phyloP scores from a whole-genome alignment of 2,797 vertebrate species.

The Sebastes taczanowskii region DNA sequence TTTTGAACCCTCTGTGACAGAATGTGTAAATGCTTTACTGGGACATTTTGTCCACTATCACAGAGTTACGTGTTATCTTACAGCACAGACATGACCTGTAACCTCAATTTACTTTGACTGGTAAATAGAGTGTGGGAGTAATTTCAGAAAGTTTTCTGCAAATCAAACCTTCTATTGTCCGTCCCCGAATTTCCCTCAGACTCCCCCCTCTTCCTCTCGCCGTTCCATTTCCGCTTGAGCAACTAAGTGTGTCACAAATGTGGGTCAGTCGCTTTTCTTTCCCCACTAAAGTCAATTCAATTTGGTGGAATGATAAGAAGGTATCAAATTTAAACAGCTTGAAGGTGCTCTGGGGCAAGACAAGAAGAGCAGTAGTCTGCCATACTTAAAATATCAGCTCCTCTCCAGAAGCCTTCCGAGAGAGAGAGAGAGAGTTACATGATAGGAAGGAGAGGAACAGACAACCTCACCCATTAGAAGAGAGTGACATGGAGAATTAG shows the following conservation, averaged over 20 bases:
- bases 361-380: slow-evolving; percentile 45
- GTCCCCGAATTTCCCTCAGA: slow-evolving; percentile 16
- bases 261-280: slow-evolving; percentile 77
- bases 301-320: slow-evolving; percentile 76
- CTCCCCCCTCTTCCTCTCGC: slow-evolving; percentile 16
- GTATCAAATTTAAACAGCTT: slow-evolving; percentile 78
- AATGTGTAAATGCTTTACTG: neutral
- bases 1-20: neutral
- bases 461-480: slow-evolving; percentile 25
- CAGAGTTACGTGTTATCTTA: neutral
- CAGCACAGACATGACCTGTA: neutral
- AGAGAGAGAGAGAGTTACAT: slow-evolving; percentile 62
- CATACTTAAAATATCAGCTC: slow-evolving; percentile 74
- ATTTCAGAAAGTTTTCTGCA: neutral
- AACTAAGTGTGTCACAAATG: slow-evolving; percentile 82
- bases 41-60: neutral
- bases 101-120: neutral
- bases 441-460: slow-evolving; percentile 25
- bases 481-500: slow-evolving; percentile 19
- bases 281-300: slow-evolving; percentile 72
- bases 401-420: slow-evolving; percentile 62
- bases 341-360: slow-evolving; percentile 65
- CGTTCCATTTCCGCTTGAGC: slow-evolving; percentile 62
- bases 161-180: slow-evolving; percentile 25
- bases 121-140: neutral